These are phyloP conservation scores for Pharmacophagus antenor DNA, from an alignment of 2,888 invertebrate genomes.

Conservation along the genomic window DNA sequence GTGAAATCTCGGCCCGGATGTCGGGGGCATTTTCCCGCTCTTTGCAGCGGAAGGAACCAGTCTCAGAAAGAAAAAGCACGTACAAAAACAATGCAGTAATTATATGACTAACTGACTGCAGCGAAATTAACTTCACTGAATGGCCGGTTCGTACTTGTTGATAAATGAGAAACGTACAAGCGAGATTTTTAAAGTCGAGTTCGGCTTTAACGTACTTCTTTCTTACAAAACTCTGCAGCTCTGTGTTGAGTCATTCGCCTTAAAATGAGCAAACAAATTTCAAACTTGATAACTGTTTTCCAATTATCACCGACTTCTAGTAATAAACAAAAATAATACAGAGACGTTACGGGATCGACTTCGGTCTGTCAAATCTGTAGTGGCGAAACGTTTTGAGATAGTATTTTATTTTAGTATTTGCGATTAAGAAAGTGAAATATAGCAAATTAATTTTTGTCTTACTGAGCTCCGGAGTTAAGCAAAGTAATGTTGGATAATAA, in stretches of 20 bases:
- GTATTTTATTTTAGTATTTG: too few species aligned
- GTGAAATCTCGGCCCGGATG: slow-evolving; percentile 4
- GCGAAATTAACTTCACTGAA: neutral
- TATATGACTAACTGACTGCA: neutral
- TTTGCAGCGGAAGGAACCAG: neutral
- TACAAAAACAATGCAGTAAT: slow-evolving; percentile 1
- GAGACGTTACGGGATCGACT: too few species aligned
- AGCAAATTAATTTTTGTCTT: too few species aligned
- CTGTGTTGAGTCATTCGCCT: slow-evolving; percentile 1
- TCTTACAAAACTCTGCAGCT: neutral
- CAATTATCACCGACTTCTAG: too few species aligned
- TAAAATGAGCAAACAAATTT: neutral
- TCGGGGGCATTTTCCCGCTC: neutral
- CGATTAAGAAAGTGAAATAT: too few species aligned
- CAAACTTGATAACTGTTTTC: too few species aligned
- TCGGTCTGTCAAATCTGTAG: too few species aligned
- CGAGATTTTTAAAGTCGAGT: neutral
- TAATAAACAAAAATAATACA: too few species aligned
- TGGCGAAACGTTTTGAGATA: too few species aligned
- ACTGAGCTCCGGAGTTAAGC: too few species aligned
- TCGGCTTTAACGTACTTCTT: neutral
- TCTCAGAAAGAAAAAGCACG: slow-evolving; percentile 2
- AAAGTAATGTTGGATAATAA: too few species aligned
- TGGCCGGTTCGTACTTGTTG: neutral
- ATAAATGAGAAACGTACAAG: neutral